phyloP scores from a whole-genome alignment of 2,888 invertebrate genomes.

The Leucoptera coffeella region DNA sequence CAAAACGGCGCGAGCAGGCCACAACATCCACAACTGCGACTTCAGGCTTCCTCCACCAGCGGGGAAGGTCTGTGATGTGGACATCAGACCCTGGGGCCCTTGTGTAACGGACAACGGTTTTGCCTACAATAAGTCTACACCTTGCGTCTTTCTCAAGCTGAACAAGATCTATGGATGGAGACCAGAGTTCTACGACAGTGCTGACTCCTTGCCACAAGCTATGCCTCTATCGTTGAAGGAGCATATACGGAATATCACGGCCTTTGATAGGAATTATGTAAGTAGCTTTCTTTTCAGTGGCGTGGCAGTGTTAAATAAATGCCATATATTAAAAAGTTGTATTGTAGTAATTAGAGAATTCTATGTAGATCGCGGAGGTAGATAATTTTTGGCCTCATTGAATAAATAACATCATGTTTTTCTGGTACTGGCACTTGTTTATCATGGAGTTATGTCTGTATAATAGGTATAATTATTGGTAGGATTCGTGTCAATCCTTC shows the following conservation, averaged over 20 bases:
- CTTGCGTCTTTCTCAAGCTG: constrained; percentile 91
- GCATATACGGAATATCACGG: constrained; percentile 55
- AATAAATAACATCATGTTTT: no score
- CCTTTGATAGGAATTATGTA: constrained; percentile 37
- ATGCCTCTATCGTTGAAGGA: constrained; percentile 71
- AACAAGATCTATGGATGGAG: constrained; percentile 93
- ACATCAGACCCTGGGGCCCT: constrained; percentile 71
- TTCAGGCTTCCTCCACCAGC: constrained; percentile 63
- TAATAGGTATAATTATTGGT: no score
- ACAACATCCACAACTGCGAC: constrained; percentile 70
- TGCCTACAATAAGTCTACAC: constrained; percentile 86
- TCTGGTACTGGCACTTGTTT: no score
- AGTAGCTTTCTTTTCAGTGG: no score
- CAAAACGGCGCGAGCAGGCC: constrained; percentile 63
- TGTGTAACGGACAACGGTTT: constrained; percentile 82
- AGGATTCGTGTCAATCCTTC: no score
- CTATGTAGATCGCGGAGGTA: no score
- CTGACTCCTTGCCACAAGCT: constrained; percentile 58
- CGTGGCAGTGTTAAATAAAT: no score
- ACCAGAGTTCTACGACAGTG: constrained; percentile 74
- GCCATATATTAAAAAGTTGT: no score
- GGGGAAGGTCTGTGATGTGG: constrained; percentile 82
- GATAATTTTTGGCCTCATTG: no score
- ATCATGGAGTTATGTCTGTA: no score
- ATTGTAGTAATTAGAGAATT: no score